Conservation (phyloP, 2,797 vertebrate genomes). For the Esox lucius region DNA sequence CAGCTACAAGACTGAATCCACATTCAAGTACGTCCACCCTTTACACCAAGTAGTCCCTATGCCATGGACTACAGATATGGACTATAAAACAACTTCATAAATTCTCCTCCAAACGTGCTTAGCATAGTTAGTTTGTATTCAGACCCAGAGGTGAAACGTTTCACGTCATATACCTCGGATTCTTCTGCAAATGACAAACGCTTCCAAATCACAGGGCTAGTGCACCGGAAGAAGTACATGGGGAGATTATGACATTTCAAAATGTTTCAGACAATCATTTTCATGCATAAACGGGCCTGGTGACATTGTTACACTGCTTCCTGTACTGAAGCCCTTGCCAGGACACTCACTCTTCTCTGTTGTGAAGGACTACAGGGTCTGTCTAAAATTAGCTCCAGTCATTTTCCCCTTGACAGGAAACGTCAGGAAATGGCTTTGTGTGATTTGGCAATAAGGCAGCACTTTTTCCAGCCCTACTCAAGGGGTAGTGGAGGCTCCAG, state of each 20-base stretch:
- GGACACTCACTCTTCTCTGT: slow-evolving; percentile 31
- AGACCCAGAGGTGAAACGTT: neutral
- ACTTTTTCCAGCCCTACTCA: slow-evolving; percentile 64
- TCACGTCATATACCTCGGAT: neutral
- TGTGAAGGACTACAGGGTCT: slow-evolving; percentile 18
- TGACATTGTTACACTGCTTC: slow-evolving; percentile 39
- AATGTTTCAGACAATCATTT: slow-evolving; percentile 22
- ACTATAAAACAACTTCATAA: neutral
- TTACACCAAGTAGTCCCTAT: neutral
- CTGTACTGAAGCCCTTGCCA: slow-evolving; percentile 30
- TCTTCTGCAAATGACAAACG: slow-evolving; percentile 1
- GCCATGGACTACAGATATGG: neutral
- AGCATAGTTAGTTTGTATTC: neutral
- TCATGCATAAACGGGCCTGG: slow-evolving; percentile 33
- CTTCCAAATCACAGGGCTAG: slow-evolving; percentile 4
- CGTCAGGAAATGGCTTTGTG: slow-evolving; percentile 72
- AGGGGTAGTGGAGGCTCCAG: slow-evolving; percentile 16
- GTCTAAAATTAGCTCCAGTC: slow-evolving; percentile 74
- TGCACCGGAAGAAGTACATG: neutral
- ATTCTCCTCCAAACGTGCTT: neutral
- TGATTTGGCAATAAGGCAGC: slow-evolving; percentile 74
- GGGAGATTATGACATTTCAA: neutral
- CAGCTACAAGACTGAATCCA: neutral
- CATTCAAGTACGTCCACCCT: neutral
- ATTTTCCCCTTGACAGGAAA: slow-evolving; percentile 69